Evolutionary conservation across 2,797 vertebrate genomes (phyloP).

Genomic region (Anolis apletophallus): DNA sequence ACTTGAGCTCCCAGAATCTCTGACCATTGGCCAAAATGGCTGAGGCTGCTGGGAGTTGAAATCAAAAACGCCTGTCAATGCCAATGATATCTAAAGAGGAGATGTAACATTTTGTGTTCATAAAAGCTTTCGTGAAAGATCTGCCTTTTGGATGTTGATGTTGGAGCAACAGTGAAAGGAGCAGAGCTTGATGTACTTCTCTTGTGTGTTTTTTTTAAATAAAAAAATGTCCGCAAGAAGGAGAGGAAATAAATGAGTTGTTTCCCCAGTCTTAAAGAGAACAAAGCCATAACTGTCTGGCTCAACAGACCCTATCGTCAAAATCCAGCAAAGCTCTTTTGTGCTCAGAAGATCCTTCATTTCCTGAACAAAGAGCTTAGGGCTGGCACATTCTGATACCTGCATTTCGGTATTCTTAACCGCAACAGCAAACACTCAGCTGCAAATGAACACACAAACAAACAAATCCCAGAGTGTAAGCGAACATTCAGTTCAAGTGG

Average conservation of each 20-base stretch:
- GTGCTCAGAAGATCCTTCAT: conserved; percentile 13
- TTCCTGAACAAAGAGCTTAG: conserved; percentile 11
- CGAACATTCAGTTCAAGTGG: neutral
- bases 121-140: neutral
- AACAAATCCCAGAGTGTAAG: neutral
- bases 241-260: neutral
- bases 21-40: neutral
- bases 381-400: neutral
- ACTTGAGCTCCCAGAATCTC: too few relatives aligned
- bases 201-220: neutral
- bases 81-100: neutral
- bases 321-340: conserved; percentile 1
- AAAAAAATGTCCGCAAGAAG: neutral
- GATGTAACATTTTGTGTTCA: neutral
- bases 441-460: neutral
- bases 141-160: neutral
- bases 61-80: neutral
- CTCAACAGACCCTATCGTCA: neutral
- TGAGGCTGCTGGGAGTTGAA: neutral
- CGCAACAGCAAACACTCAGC: neutral
- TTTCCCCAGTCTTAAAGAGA: conserved; percentile 5
- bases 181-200: neutral
- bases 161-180: neutral
- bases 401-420: neutral
- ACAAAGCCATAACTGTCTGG: neutral